A percentile compares a stretch with the other conserved stretches of the same genome.
Conservation (phyloP, 2,113 vertebrate genomes). For the Pollachius pollachius region DNA sequence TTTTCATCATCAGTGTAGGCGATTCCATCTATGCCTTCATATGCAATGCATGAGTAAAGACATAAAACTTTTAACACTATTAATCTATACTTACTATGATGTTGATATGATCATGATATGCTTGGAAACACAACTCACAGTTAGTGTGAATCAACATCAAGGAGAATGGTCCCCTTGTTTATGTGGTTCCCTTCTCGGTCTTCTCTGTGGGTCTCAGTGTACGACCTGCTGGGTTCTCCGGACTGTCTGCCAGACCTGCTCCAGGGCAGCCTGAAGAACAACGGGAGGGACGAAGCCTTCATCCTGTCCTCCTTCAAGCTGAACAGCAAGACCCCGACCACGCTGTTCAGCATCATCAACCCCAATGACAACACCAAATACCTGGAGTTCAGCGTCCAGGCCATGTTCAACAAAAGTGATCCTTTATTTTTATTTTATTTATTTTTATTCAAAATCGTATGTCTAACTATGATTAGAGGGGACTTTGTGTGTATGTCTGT, state of each 20-base stretch:
- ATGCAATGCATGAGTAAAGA: too few relatives aligned
- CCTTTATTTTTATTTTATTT: constrained; percentile 4
- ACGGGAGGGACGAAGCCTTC: constrained; percentile 81
- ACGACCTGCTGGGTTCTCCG: constrained; percentile 87
- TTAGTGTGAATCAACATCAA: too few relatives aligned
- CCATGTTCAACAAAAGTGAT: constrained; percentile 88
- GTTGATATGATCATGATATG: too few relatives aligned
- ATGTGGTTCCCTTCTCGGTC: not conserved
- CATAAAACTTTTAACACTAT: too few relatives aligned
- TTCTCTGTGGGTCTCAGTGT: constrained; percentile 73
- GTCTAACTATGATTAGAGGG: not conserved
- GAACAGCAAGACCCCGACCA: constrained; percentile 80
- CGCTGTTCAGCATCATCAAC: constrained; percentile 85
- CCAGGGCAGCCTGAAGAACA: constrained; percentile 80
- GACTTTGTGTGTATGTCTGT: not conserved
- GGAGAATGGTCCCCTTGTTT: not conserved
- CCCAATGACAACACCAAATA: constrained; percentile 84
- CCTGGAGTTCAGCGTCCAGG: constrained; percentile 89
- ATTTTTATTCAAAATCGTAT: not conserved
- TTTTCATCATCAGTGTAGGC: too few relatives aligned
- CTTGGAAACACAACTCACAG: too few relatives aligned
- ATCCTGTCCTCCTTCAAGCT: constrained; percentile 85
- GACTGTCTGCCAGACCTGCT: constrained; percentile 81
- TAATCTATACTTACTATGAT: too few relatives aligned
- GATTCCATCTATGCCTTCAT: too few relatives aligned